Conservation (phyloP, 35 echinoderm and acorn worm genomes). For the Apostichopus californicus region DNA sequence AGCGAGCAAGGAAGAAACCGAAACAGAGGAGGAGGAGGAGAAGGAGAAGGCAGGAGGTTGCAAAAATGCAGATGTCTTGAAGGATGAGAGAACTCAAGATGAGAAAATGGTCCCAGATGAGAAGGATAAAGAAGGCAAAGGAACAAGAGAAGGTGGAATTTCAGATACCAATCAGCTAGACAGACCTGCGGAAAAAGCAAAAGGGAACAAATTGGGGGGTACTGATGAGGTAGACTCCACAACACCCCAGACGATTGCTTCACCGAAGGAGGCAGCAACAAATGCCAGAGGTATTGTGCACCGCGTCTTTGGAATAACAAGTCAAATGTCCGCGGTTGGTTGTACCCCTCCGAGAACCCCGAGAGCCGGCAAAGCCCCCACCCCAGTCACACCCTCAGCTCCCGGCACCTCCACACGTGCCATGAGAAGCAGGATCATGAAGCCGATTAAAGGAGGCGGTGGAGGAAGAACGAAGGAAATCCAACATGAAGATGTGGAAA, state of each 20-base stretch:
- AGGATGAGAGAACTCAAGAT: background rate
- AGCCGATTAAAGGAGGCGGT: conserved; percentile 16
- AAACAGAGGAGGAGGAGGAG: background rate
- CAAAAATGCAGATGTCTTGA: background rate
- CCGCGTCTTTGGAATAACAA: background rate
- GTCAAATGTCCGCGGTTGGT: background rate
- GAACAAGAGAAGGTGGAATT: too few species aligned
- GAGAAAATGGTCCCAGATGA: background rate
- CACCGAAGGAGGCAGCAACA: background rate
- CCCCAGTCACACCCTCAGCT: background rate
- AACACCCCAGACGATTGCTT: background rate
- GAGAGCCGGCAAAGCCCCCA: background rate
- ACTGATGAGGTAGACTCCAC: background rate
- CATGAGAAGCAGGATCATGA: conserved; percentile 13
- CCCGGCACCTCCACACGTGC: background rate
- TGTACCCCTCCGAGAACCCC: conserved; percentile 22
- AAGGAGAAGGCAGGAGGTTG: background rate
- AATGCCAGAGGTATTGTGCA: background rate
- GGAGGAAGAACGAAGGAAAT: background rate
- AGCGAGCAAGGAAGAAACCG: background rate
- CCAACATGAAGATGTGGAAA: background rate
- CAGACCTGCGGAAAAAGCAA: background rate
- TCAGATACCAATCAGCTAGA: too few species aligned
- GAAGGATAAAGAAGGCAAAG: too few species aligned
- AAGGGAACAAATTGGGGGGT: background rate